phyloP scores from a whole-genome alignment of 2,888 invertebrate genomes.

The Mystacides longicornis region DNA sequence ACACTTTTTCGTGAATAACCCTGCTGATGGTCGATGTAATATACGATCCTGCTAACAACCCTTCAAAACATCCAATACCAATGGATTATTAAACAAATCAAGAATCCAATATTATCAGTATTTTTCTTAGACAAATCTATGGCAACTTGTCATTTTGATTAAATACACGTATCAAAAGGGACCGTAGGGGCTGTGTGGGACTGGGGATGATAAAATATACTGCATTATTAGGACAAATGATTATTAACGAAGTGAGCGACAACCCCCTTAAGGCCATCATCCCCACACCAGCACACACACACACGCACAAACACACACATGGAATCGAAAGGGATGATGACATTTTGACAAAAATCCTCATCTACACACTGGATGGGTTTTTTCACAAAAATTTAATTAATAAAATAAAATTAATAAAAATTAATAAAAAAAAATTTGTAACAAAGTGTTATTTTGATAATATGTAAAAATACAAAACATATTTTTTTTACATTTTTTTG shows the following conservation, averaged over 20 bases:
- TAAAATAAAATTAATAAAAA: no score
- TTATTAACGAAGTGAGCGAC: constrained; percentile 25
- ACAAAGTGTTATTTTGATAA: no score
- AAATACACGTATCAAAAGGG: constrained; percentile 19
- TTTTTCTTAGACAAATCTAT: constrained; percentile 19
- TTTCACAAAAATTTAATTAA: no score
- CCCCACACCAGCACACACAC: neutral
- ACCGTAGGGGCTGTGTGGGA: constrained; percentile 6
- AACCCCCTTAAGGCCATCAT: constrained; percentile 14
- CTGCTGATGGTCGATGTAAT: no score
- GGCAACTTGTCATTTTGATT: constrained; percentile 23
- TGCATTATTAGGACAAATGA: constrained; percentile 26
- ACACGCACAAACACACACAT: no score
- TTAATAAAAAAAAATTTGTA: no score
- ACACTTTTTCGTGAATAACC: no score
- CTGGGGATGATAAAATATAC: constrained; percentile 23
- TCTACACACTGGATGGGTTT: no score
- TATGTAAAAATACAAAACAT: no score
- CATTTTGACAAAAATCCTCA: no score
- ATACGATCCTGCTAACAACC: neutral
- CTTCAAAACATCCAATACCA: neutral
- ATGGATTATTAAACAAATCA: constrained; percentile 4
- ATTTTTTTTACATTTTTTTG: no score
- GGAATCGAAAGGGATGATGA: no score
- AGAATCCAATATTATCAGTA: constrained; percentile 4